phyloP scores from a whole-genome alignment of 2,113 vertebrate species.

The Apistogramma diplotaenia region DNA sequence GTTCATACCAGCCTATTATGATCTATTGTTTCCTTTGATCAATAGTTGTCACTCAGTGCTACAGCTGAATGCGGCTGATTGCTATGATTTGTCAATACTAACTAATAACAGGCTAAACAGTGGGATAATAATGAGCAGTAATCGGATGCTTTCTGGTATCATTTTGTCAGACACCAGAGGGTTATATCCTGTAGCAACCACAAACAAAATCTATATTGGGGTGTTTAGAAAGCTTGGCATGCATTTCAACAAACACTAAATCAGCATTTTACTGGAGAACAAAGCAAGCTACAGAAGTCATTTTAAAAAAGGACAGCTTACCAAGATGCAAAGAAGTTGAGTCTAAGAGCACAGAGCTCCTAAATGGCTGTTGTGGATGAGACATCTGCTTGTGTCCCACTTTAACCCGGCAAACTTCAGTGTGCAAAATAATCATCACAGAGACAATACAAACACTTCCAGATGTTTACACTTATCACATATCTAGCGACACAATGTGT shows the following conservation, averaged over 20 bases:
- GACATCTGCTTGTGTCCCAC: background rate
- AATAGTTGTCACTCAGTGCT: conserved; percentile 67
- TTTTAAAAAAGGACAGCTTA: background rate
- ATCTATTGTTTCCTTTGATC: conserved; percentile 66
- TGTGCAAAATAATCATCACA: background rate
- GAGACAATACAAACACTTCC: background rate
- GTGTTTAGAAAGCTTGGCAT: conserved; percentile 2
- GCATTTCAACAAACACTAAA: conserved; percentile 5
- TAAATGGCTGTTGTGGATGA: background rate
- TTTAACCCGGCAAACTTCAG: conserved; percentile 7
- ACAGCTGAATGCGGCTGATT: conserved; percentile 60
- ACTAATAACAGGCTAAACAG: conserved; percentile 57
- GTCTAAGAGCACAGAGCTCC: background rate
- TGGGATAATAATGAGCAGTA: conserved; percentile 64
- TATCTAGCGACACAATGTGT: conserved; percentile 26
- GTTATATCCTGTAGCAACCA: conserved; percentile 23
- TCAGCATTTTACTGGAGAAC: background rate
- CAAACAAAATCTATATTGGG: conserved; percentile 28
- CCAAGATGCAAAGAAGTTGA: conserved; percentile 18
- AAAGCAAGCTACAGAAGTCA: background rate
- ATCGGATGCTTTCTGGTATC: conserved; percentile 54
- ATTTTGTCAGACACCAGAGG: conserved; percentile 46
- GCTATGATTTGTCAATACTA: conserved; percentile 67
- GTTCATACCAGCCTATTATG: conserved; percentile 60
- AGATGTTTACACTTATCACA: conserved; percentile 25